Evolutionary conservation across 2,888 invertebrate species (phyloP).

Genomic region (Chymomyza amoena): DNA sequence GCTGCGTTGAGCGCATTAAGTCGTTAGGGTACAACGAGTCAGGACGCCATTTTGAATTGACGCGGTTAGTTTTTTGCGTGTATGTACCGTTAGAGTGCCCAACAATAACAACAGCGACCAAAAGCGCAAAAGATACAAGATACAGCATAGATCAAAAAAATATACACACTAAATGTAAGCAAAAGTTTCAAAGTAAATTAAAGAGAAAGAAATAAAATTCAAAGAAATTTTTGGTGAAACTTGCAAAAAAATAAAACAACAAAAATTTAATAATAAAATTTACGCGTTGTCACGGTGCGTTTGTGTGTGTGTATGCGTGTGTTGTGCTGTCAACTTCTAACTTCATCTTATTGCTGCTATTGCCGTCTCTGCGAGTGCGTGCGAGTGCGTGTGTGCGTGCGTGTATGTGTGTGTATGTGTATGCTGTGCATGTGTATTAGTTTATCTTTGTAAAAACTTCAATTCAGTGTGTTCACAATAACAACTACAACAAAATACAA

Average conservation of each 20-base stretch:
- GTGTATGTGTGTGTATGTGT: constrained; percentile 29
- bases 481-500: constrained; percentile 24
- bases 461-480: constrained; percentile 54
- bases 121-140: too few relatives aligned
- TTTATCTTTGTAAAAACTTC: constrained; percentile 39
- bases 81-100: constrained; percentile 50
- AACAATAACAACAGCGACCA: constrained; percentile 38
- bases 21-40: constrained; percentile 79
- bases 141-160: constrained; percentile 19
- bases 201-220: background rate
- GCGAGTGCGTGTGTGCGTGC: constrained; percentile 6
- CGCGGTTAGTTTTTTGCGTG: constrained; percentile 63
- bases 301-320: constrained; percentile 14
- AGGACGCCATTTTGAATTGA: constrained; percentile 76
- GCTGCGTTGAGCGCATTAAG: constrained; percentile 78
- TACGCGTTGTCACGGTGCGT: background rate
- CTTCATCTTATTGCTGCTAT: constrained; percentile 46
- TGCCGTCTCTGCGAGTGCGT: constrained; percentile 50
- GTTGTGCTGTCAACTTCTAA: constrained; percentile 26
- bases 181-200: constrained; percentile 8
- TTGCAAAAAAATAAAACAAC: background rate
- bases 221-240: background rate
- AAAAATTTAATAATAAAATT: background rate
- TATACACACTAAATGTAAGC: constrained; percentile 10
- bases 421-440: constrained; percentile 18